Conservation (phyloP, 2,113 vertebrate genomes). For the Notothenia rossii region DNA sequence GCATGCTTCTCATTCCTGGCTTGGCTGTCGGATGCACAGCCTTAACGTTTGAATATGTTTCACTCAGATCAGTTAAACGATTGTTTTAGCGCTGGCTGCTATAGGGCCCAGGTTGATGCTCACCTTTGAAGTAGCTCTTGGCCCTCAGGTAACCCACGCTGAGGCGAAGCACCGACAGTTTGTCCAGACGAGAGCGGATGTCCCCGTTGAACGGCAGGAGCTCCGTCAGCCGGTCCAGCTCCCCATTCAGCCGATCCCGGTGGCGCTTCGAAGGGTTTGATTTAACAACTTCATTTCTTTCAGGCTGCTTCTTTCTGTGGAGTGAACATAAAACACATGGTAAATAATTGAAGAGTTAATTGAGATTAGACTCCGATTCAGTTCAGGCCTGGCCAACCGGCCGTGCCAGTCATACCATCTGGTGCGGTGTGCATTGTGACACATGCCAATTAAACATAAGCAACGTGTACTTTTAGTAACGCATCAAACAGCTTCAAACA, state of each 20-base stretch:
- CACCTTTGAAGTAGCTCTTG: slow-evolving; percentile 86
- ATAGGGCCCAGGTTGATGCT: not conserved
- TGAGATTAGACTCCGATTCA: slow-evolving; percentile 3
- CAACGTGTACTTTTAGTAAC: not conserved
- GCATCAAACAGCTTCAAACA: not conserved
- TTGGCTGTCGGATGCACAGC: slow-evolving; percentile 22
- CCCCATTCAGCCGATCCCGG: slow-evolving; percentile 85
- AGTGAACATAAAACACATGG: not conserved
- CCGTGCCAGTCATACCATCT: slow-evolving; percentile 1
- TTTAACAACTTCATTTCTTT: slow-evolving; percentile 67
- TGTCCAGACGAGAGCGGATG: slow-evolving; percentile 82
- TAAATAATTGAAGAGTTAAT: not conserved
- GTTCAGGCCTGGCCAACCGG: slow-evolving; percentile 6
- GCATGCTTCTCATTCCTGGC: slow-evolving; percentile 67
- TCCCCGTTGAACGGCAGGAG: slow-evolving; percentile 86
- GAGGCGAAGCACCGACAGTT: slow-evolving; percentile 86
- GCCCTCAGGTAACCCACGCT: slow-evolving; percentile 87
- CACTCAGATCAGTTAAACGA: slow-evolving; percentile 4
- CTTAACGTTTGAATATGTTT: not conserved
- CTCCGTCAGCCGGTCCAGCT: slow-evolving; percentile 83
- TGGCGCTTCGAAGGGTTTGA: slow-evolving; percentile 89
- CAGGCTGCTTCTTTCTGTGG: slow-evolving; percentile 67
- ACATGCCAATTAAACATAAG: slow-evolving; percentile 29
- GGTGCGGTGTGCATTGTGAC: not conserved
- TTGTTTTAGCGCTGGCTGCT: no score